These are phyloP conservation scores for Babylonia areolata DNA, from an alignment of 1,140 invertebrate genomes.

Conservation along the genomic window DNA sequence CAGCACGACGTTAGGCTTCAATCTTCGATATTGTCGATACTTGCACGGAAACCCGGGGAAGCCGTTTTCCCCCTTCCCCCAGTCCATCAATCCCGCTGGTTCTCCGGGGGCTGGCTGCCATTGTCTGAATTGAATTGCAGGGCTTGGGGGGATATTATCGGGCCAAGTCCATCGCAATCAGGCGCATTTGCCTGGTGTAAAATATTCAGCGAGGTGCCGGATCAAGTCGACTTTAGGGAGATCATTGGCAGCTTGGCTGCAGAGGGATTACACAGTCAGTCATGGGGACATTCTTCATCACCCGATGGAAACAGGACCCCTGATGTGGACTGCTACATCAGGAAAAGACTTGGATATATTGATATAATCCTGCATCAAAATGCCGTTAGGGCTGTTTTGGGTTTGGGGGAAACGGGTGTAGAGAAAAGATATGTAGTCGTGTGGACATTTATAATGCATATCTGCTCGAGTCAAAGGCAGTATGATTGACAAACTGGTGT, in stretches of 20 bases:
- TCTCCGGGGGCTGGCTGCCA: slow-evolving; percentile 24
- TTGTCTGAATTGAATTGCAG: slow-evolving; percentile 44
- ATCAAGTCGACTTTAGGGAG: slow-evolving; percentile 9
- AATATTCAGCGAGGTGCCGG: slow-evolving; percentile 30
- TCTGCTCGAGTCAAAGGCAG: no score
- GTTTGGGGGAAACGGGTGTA: no score
- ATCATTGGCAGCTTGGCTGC: slow-evolving; percentile 14
- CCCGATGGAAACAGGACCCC: no score
- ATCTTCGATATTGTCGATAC: slow-evolving; percentile 42
- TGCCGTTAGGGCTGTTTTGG: no score
- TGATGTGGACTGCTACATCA: no score
- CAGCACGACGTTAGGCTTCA: slow-evolving; percentile 39
- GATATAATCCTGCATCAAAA: no score
- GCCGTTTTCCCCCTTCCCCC: not conserved
- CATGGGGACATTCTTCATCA: not conserved
- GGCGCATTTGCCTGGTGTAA: slow-evolving; percentile 29
- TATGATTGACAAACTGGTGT: no score
- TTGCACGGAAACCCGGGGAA: slow-evolving; percentile 16
- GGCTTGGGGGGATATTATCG: slow-evolving; percentile 32
- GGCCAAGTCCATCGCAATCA: slow-evolving; percentile 24
- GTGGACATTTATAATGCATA: no score
- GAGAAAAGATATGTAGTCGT: no score
- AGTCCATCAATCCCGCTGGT: slow-evolving; percentile 16
- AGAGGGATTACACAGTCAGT: not conserved
- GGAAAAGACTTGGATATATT: no score